Base-by-base conservation (phyloP, 2,888 invertebrate genomes). In the Rhodophaea formosa region DNA sequence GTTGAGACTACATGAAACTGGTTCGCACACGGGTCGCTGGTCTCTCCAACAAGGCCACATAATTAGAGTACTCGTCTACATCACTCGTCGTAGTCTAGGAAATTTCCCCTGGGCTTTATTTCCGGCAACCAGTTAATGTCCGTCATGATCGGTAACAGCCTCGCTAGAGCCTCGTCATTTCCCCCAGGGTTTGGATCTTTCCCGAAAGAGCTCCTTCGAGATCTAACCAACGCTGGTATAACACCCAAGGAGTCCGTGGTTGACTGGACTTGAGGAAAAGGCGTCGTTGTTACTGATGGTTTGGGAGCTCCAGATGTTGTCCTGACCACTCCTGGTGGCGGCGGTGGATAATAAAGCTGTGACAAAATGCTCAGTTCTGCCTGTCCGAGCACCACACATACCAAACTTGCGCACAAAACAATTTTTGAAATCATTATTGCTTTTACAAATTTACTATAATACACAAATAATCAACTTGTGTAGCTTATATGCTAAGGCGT, bases 111-210 rank as follows among this genome's bases (percentile, higher is more conserved):
- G n/a, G 64, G 56, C 15, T 57, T 49, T 16, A 74, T 68, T 1
- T 66, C 63, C 5, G 73, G 76, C 12, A 61, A 59, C 75, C 77
- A 76, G 54, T 30, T 23, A 0, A 71, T 69, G 53, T 68, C 63
- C 8, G 35, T 16, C 66, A 72, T 66, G 16, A 23, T 23, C 12
- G 46, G 23, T 0, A 23, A 17, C 7, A 23, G 6, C 12, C 23
- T 46, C 29, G 53, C 44, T 8, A 70, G 10, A 7, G 54, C 51
- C 8, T 61, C 69, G 56, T 68, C 55, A 60, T 73, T 73, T 6
- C 66, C 63, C 29, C 64, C 66, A 0, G 6, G n/a, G 23, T 58
- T n/a, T 0, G 23, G 64, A 0, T 66, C 62, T n/a, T 47, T 29
- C 47, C 66, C 59, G 65, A 71, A 71, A 47, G 58, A 62, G 47